A percentile compares a stretch with the other conserved stretches of the same genome.
Conservation (phyloP, 2,113 vertebrate genomes). For the Argyrosomus japonicus region DNA sequence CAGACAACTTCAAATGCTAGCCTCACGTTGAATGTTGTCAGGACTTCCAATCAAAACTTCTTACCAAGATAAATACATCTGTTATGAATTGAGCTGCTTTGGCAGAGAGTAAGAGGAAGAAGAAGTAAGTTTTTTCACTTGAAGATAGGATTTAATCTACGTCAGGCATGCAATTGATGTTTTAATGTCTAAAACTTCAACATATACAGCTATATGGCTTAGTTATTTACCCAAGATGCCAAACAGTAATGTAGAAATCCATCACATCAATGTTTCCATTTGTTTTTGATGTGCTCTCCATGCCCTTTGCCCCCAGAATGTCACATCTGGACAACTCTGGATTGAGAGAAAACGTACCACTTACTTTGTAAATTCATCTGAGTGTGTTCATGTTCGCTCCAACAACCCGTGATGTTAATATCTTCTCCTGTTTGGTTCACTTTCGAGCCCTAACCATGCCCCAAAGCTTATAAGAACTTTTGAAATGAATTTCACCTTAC, state of each 20-base stretch:
- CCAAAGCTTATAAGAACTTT: constrained; percentile 4
- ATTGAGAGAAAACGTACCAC: neutral
- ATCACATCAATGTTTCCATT: neutral
- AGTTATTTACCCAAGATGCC: too few relatives aligned
- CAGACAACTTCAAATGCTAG: constrained; percentile 27
- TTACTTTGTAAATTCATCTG: neutral
- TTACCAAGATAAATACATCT: constrained; percentile 50
- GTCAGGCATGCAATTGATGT: constrained; percentile 10
- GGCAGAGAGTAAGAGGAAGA: neutral
- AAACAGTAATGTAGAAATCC: neutral
- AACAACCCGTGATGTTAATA: constrained; percentile 19
- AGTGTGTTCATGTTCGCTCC: neutral
- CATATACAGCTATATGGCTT: neutral
- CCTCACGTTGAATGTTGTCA: constrained; percentile 14
- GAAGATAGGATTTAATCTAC: neutral
- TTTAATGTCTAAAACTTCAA: neutral
- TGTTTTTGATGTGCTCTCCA: neutral
- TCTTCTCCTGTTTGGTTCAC: neutral
- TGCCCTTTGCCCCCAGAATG: neutral
- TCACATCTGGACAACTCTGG: neutral
- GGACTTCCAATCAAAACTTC: neutral
- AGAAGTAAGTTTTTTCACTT: constrained; percentile 1
- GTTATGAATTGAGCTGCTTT: constrained; percentile 29
- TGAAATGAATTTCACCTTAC: constrained; percentile 19
- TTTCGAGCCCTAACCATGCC: neutral